Percentiles rank a stretch among this genome's conserved stretches.
Evolutionary conservation across 64 coral and sea anemone genomes (phyloP).

Genomic region (Orbicella faveolata): DNA sequence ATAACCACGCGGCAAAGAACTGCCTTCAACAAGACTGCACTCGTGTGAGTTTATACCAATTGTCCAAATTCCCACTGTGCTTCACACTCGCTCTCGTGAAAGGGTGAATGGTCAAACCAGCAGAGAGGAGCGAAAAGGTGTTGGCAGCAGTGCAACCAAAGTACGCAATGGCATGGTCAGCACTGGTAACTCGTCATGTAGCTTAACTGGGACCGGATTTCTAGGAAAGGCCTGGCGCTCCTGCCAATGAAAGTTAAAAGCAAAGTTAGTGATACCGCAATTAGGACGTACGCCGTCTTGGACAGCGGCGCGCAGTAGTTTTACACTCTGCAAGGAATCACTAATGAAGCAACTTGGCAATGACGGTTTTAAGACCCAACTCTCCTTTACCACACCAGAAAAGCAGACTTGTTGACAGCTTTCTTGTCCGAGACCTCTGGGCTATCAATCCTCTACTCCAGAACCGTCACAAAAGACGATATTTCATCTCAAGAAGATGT

Average conservation of each 20-base stretch:
- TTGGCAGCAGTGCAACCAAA: neutral
- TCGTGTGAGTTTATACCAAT: neutral
- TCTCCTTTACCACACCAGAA: neutral
- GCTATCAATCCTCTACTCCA: too few species aligned
- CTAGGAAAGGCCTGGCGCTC: neutral
- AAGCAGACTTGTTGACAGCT: too few species aligned
- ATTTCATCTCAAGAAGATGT: slow-evolving; percentile 43
- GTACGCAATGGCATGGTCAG: neutral
- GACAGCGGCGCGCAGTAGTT: slow-evolving; percentile 31
- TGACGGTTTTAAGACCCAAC: neutral
- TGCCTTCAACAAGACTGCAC: neutral
- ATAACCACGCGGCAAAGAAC: neutral
- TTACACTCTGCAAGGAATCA: slow-evolving; percentile 5
- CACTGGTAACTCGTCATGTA: neutral
- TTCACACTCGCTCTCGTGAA: neutral
- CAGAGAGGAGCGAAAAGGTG: neutral
- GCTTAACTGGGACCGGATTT: neutral
- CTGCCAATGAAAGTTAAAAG: neutral
- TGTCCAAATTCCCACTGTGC: neutral
- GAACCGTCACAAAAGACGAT: neutral
- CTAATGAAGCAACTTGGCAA: neutral
- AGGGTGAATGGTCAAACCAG: neutral
- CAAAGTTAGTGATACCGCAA: neutral
- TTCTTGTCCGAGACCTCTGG: too few species aligned
- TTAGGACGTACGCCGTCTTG: slow-evolving; percentile 5